Percentiles rank a stretch among this genome's conserved stretches.
Evolutionary conservation across 2,797 vertebrate genomes (phyloP).

Genomic region (Chloroceryle inda): DNA sequence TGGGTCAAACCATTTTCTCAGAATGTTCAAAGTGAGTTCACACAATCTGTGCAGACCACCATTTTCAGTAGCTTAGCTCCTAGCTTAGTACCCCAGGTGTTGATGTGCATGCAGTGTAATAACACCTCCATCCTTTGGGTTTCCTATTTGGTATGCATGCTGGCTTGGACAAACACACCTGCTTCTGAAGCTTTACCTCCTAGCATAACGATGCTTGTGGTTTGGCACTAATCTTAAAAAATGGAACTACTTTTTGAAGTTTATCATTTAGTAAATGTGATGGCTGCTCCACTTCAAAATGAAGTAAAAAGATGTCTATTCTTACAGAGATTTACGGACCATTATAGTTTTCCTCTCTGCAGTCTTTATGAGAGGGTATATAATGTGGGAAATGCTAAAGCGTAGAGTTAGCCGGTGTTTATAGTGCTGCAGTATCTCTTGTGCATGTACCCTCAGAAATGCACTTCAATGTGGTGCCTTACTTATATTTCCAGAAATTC

Average conservation of each 20-base stretch:
- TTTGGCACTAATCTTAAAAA: neutral
- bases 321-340: neutral
- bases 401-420: neutral
- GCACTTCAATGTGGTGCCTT: neutral
- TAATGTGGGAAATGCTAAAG: neutral
- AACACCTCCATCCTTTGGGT: neutral
- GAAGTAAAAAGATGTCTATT: neutral
- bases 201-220: neutral
- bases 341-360: neutral
- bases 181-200: neutral
- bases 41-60: neutral
- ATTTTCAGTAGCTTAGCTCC: neutral
- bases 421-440: neutral
- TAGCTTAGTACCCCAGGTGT: neutral
- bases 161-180: neutral
- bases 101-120: rapidly evolving
- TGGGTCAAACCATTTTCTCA: slow-evolving; percentile 95
- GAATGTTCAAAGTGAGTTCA: slow-evolving; percentile 87
- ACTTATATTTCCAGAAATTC: slow-evolving; percentile 82
- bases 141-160: neutral
- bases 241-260: neutral
- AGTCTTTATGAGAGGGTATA: neutral
- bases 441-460: neutral
- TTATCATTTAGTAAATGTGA: neutral
- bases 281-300: neutral